A percentile compares a stretch with the other conserved stretches of the same genome.
phyloP scores from a whole-genome alignment of 2,113 vertebrate genomes.

The Prunella fulvescens region DNA sequence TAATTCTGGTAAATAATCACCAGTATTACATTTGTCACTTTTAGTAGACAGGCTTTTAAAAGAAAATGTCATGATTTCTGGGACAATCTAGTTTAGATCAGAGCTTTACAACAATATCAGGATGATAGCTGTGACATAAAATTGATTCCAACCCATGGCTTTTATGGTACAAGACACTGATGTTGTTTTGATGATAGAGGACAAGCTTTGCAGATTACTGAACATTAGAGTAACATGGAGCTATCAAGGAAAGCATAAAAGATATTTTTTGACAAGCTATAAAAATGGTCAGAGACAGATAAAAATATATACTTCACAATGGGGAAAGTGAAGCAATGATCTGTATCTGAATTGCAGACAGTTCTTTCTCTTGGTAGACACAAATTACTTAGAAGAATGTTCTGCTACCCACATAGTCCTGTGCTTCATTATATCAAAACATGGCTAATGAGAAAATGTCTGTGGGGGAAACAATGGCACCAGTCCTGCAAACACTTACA shows the following conservation, averaged over 20 bases:
- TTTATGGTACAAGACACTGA: constrained; percentile 23
- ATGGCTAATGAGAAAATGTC: neutral
- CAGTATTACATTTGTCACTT: neutral
- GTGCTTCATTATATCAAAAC: constrained; percentile 2
- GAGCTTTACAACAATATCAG: neutral
- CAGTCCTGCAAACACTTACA: neutral
- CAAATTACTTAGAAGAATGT: constrained; percentile 17
- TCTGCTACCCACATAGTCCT: neutral
- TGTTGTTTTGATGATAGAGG: constrained; percentile 47
- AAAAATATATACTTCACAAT: constrained; percentile 23
- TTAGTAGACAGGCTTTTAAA: neutral
- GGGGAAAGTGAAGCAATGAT: constrained; percentile 21
- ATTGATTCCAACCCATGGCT: constrained; percentile 30
- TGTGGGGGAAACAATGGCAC: neutral
- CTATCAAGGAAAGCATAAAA: constrained; percentile 49
- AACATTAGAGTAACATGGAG: constrained; percentile 39
- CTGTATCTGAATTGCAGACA: constrained; percentile 18
- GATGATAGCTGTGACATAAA: constrained; percentile 31
- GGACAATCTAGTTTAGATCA: neutral
- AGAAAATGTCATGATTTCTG: neutral
- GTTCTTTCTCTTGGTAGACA: neutral
- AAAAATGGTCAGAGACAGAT: constrained; percentile 17
- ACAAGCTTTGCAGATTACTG: constrained; percentile 47
- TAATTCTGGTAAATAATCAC: constrained; percentile 11
- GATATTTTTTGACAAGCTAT: constrained; percentile 16